Evolutionary conservation across 1,140 invertebrate genomes (phyloP).

Genomic region (Papilio xuthus): DNA sequence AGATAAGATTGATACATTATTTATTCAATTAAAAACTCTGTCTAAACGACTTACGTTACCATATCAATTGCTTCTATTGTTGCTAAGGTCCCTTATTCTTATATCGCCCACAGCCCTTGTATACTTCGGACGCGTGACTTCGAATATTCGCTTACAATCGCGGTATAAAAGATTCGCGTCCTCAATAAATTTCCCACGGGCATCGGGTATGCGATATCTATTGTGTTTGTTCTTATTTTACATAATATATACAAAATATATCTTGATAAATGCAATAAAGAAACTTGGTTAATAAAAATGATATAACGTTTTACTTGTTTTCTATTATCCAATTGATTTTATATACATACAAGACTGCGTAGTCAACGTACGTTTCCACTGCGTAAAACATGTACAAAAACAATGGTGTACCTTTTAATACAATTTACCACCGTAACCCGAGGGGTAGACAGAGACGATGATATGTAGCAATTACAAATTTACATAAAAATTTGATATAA

Average conservation of each 20-base stretch:
- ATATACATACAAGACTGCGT: no score
- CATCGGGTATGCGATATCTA: conserved; percentile 2
- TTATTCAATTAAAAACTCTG: not conserved
- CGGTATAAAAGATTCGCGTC: conserved; percentile 19
- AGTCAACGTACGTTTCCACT: no score
- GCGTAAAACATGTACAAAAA: no score
- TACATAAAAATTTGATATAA: no score
- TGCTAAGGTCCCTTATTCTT: not conserved
- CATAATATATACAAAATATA: conserved; percentile 10
- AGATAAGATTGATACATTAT: not conserved
- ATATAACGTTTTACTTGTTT: no score
- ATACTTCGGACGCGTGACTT: conserved; percentile 25
- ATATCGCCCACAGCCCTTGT: conserved; percentile 14
- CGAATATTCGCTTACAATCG: conserved; percentile 12
- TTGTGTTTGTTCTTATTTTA: conserved; percentile 5
- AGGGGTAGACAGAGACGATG: no score
- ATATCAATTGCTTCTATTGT: not conserved
- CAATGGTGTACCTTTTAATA: no score
- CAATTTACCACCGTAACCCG: no score
- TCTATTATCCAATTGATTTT: no score
- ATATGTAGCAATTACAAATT: no score
- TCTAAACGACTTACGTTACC: not conserved
- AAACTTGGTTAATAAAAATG: not conserved
- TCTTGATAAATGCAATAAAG: conserved; percentile 3
- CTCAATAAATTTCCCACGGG: conserved; percentile 21